Percentiles rank a stretch among this genome's conserved stretches.
Conservation (phyloP, 2,888 invertebrate genomes). For the Pomacea canaliculata region DNA sequence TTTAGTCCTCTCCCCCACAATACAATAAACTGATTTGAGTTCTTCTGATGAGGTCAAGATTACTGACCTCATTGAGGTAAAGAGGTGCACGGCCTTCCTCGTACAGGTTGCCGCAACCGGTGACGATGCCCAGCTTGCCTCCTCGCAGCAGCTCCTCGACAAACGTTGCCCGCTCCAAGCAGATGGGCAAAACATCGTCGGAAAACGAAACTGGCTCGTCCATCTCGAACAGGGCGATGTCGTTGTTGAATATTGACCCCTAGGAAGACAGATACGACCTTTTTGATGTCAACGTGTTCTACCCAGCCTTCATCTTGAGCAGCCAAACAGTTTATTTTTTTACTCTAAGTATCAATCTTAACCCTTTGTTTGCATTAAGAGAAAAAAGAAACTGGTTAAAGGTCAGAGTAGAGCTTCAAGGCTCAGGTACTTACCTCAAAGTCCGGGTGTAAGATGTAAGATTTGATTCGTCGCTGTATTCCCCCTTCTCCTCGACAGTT, state of each 20-base stretch:
- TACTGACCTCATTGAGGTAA: constrained; percentile 34
- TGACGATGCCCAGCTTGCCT: constrained; percentile 36
- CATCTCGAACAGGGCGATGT: constrained; percentile 49
- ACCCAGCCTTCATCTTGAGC: no score
- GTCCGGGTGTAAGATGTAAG: constrained; percentile 37
- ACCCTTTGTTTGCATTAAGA: no score
- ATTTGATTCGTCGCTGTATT: constrained; percentile 32
- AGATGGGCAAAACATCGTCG: constrained; percentile 42
- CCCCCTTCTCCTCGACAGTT: constrained; percentile 39
- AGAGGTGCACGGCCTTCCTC: constrained; percentile 29
- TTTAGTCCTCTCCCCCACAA: no score
- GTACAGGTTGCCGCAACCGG: constrained; percentile 38
- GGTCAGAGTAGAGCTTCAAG: no score
- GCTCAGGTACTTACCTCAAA: constrained; percentile 23
- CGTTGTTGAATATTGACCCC: constrained; percentile 40
- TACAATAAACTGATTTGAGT: no score
- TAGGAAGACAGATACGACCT: not conserved
- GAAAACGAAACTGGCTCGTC: constrained; percentile 40
- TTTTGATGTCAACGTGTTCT: no score
- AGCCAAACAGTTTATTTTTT: no score
- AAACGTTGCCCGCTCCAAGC: constrained; percentile 38
- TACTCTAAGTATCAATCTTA: no score
- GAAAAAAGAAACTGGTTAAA: no score
- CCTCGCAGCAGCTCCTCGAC: constrained; percentile 36
- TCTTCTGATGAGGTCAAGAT: no score